Evolutionary conservation across 2,113 vertebrate species (phyloP).

Genomic region (Pygathrix nemaeus): DNA sequence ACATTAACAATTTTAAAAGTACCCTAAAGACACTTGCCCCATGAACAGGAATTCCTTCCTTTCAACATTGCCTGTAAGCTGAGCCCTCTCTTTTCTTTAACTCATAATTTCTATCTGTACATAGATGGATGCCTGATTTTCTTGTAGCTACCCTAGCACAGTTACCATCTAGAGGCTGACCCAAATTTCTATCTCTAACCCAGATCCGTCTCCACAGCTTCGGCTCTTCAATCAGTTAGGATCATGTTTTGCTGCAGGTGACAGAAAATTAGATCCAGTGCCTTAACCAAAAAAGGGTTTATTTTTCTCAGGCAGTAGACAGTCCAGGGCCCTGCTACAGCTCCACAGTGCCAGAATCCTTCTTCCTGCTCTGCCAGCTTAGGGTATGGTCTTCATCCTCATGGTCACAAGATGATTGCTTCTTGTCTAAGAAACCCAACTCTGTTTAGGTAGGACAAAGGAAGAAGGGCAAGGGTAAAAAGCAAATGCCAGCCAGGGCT

Average conservation of each 20-base stretch:
- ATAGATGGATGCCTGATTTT: neutral
- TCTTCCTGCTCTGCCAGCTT: neutral
- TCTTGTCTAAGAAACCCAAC: neutral
- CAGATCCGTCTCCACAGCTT: slow-evolving; percentile 45
- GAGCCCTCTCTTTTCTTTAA: neutral
- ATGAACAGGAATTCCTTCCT: neutral
- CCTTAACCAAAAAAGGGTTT: slow-evolving; percentile 24
- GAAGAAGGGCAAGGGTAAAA: neutral
- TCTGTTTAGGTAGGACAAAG: neutral
- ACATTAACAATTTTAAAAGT: neutral
- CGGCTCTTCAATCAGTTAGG: slow-evolving; percentile 42
- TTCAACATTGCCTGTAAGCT: neutral
- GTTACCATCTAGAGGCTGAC: neutral
- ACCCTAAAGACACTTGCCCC: neutral
- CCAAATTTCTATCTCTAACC: slow-evolving; percentile 52
- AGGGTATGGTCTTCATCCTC: neutral
- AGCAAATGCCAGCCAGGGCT: neutral
- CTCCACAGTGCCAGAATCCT: neutral
- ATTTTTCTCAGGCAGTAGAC: slow-evolving; percentile 5
- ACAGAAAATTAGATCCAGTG: slow-evolving; percentile 42
- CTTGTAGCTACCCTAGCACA: neutral
- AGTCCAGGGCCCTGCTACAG: neutral
- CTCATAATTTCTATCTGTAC: neutral
- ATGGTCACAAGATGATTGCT: neutral
- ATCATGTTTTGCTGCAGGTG: slow-evolving; percentile 51